Evolutionary conservation across 2,113 vertebrate species (phyloP), one percentile per base, ranked within the genome.

Genomic region (Philantomba maxwellii): DNA sequence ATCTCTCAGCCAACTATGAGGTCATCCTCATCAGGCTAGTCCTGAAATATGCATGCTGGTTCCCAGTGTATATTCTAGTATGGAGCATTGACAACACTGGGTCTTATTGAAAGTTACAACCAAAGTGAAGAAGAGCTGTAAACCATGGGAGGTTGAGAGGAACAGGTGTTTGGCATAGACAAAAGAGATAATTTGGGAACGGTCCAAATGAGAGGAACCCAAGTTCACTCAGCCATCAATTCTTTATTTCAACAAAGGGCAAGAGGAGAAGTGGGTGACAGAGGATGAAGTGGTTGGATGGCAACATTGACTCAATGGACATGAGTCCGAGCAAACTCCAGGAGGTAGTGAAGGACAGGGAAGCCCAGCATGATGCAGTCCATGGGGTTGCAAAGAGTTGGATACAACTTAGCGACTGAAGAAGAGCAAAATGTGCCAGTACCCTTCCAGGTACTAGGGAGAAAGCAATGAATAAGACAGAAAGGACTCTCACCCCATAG

Each of bases 301-400:
- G 70, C 36, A 75, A 43, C 70, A 14, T 7, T 26, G 70, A 43
- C 36, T 75, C 70, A 26, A 7, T 14, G 70, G 23, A 26, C 36
- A 26, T 43, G 12, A 43, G 1, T 75, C 39, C 0, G 0, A 43
- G 39, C 39, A 43, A 75, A 75, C 23, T 75, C 39, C 5, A 26
- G 70, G 12, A 75, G 12, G 6, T 7, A 7, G 70, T 75, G 70
- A 43, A 43, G 11, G 12, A 75, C 70, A 75, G 39, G 36, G 23
- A 43, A 75, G 39, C 70, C 39, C 6, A 26, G 23, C 39, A 75
- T 7, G 23, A 26, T 75, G 36, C 23, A 43, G 23, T 43, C 39
- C 12, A 75, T 43, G 39, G 39, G 23, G 36, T 14, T 43, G 23
- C 39, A 75, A 75, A 75, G 70, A 43, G 39, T 14, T 26, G 39